Evolutionary conservation across 2,888 invertebrate species (phyloP), one percentile per base, ranked within the genome.

Genomic region (Drosophila basisetae): DNA sequence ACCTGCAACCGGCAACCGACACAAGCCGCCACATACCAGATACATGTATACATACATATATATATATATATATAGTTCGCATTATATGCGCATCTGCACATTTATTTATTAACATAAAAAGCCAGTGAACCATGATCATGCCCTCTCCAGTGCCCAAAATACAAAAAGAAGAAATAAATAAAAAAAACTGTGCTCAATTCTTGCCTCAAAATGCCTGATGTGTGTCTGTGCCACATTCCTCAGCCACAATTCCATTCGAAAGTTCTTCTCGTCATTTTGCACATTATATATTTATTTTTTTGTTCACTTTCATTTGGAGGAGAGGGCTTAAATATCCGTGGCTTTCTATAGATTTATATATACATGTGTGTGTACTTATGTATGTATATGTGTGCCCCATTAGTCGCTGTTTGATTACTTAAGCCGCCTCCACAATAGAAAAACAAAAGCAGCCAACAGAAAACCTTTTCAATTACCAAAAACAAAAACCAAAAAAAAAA

Each of bases 81-180:
- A 73, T 59, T 65, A 65, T 55, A 65, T 64, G 59, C 59, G 49
- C 68, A 58, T 71, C 66, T 74, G 75, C 76, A 88, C 88, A 88
- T 88, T 85, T 78, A 80, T 82, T 86, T 83, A 91, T 91, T 91
- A 91, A 84, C 91, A 91, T 85, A 89, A 84, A 91, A 90, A 91
- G 79, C 80, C 90, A 91, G 84, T 91, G 91, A 91, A 84, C 90
- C 86, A 89, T 89, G 89, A 71, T 59, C 77, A 56, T 78, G 69
- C 71, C 64, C 79, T 72, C 78, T 76, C 68, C 71, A 60, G 65
- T 47, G 37, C 33, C 53, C 63, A 25, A 47, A 47, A 18, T 30
- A 52, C 37, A 25, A 28, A 55, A 39, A 56, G 35, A 56, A 35
- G 35, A 35, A 68, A 70, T 60, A 22, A 25, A 22, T n/a, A 41